Evolutionary conservation across 2,113 vertebrate species (phyloP), one percentile per base, ranked within the genome.

Genomic region (Romanogobio albipinnatus): DNA sequence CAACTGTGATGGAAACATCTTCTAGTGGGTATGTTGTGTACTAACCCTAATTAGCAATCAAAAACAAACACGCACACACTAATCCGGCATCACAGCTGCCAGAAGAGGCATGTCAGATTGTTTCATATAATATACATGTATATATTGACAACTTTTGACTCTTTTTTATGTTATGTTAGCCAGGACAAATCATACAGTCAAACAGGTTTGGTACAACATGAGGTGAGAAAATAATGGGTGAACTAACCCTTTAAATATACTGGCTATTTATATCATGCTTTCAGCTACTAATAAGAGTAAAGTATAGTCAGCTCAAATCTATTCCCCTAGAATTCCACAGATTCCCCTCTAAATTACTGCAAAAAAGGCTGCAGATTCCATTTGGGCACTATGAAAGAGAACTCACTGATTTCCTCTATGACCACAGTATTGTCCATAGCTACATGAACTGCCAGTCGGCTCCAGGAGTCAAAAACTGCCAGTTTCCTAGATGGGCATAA

Each of bases 361-460:
- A 22, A 10, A 70, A 3, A 9, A 47, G 11, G n/a, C 70, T 47
- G 22, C n/a, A 15, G 43, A n/a, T 24, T 47, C 2, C 26, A 53
- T 56, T 2, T 33, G 6, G 22, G 24, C n/a, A 29, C 4, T 68
- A 66, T 83, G 33, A 85, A 76, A 62, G 26, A 36, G 58, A 75
- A 98, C 98, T 98, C 92, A 99, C 98, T 93, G 92, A 99, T 98
- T 84, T 99, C 98, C 86, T 98, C 97, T 89, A 98, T 99, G 91
- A 98, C 96, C 89, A 99, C 98, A 0, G 98, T 99, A 94, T 99
- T 99, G 93, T 99, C 98, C 98, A 99, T 99, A 0, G 98, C 98
- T 91, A 99, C 95, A 22, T 99, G 98, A 1, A 99, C 97, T 4
- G 97, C 97, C 91, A 99, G 83, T 24, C 95, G 94, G 86, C 98